Conservation (phyloP, 2,888 invertebrate genomes). For the Incurvaria masculella region DNA sequence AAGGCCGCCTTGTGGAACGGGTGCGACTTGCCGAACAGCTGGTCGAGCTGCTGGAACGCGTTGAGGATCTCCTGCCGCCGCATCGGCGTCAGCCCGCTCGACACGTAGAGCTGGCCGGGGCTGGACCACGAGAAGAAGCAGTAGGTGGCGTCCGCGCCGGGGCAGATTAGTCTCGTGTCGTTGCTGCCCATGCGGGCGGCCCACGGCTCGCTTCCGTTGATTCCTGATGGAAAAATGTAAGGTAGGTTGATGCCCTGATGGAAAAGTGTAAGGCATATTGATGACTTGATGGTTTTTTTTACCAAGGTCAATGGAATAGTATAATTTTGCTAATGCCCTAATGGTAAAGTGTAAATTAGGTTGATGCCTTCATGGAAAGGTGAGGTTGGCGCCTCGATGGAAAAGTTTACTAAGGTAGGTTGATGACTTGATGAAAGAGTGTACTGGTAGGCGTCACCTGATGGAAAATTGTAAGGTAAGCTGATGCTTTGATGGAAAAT, state of each 20-base stretch:
- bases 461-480: too few species aligned
- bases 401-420: too few species aligned
- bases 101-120: constrained; percentile 64
- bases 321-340: too few species aligned
- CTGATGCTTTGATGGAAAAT: too few species aligned
- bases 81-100: constrained; percentile 50
- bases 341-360: too few species aligned
- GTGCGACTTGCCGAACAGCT: constrained; percentile 63
- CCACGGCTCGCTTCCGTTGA: constrained; percentile 46
- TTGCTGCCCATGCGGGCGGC: constrained; percentile 24
- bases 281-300: too few species aligned
- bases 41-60: constrained; percentile 66
- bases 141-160: constrained; percentile 43
- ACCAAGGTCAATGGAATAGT: too few species aligned
- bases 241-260: not conserved
- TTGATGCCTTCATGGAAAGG: too few species aligned
- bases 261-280: not conserved
- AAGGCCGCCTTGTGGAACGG: constrained; percentile 60
- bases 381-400: too few species aligned
- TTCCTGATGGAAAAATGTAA: constrained; percentile 20
- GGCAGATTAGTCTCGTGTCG: constrained; percentile 58
- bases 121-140: constrained; percentile 68
- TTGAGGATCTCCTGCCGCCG: constrained; percentile 67
- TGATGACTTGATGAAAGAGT: too few species aligned
- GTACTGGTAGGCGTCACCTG: too few species aligned